Evolutionary conservation across 2,888 invertebrate species (phyloP), one percentile per base, ranked within the genome.

Genomic region (Boloria selene): DNA sequence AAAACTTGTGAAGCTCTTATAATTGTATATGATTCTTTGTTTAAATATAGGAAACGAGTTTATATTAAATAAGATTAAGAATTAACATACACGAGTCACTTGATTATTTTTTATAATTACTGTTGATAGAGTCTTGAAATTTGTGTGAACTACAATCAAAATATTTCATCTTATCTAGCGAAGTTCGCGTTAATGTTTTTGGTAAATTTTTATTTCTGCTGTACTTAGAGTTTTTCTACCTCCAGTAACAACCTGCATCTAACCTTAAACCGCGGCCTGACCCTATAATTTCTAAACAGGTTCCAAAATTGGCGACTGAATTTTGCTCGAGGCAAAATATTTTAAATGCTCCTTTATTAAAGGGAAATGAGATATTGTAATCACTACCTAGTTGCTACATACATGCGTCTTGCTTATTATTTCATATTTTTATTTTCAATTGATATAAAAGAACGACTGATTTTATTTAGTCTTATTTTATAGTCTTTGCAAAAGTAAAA

Each of bases 281-380:
- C 90, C 90, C 88, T 92, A 88, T 92, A 92, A 92, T 92, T 91
- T 91, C 90, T 90, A 90, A 92, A 90, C 91, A 80, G 87, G 91
- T 90, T 90, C 83, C 82, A 76, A 91, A 91, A 91, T 89, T 90
- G 90, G 88, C 89, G 85, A 86, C 85, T 83, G 83, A 81, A 83
- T 80, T 79, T 79, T 74, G 88, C 90, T 85, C 72, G 79, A 77
- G 87, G 90, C 80, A 74, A 74, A 79, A 80, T 78, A 81, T 87
- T 87, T 86, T 85, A 88, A 89, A 87, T 85, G 84, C 78, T 80
- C 82, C 79, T 83, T 85, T 84, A 88, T 87, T 84, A 83, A 85
- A 86, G 84, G 83, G 79, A 89, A 87, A 88, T 88, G 84, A 88
- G 88, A 84, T 86, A 85, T 86, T 87, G 85, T 88, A 89, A 90